A percentile compares a stretch with the other conserved stretches of the same genome.
These are phyloP conservation scores for Rhamphomyia laevipes DNA, from an alignment of 2,888 invertebrate genomes.

Conservation along the genomic window DNA sequence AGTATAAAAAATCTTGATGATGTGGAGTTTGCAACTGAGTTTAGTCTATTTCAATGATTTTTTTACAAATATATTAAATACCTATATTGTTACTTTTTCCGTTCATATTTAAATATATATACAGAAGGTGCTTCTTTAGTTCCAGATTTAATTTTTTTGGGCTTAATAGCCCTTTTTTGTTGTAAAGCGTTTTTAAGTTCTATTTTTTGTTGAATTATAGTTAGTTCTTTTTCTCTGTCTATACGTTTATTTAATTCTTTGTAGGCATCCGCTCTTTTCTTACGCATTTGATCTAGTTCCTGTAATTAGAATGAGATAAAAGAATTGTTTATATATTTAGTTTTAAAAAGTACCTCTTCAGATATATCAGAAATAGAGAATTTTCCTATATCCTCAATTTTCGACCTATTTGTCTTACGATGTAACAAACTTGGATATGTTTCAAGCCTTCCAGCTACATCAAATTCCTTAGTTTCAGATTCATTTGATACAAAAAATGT, in stretches of 20 bases:
- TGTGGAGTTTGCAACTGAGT: too few species aligned
- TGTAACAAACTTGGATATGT: constrained; percentile 62
- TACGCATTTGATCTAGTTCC: constrained; percentile 38
- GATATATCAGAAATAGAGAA: constrained; percentile 47
- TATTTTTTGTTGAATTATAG: constrained; percentile 66
- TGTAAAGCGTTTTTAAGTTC: constrained; percentile 57
- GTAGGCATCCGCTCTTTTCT: constrained; percentile 52
- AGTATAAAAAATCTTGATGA: too few species aligned
- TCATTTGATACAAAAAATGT: constrained; percentile 64
- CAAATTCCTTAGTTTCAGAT: constrained; percentile 48
- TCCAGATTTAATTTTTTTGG: constrained; percentile 50
- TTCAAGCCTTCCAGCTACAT: constrained; percentile 56
- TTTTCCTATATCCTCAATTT: constrained; percentile 45
- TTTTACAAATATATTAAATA: too few species aligned
- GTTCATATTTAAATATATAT: constrained; percentile 68
- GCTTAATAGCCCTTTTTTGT: constrained; percentile 50
- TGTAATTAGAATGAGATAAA: constrained; percentile 11
- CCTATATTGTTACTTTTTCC: constrained; percentile 73
- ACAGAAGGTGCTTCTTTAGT: constrained; percentile 59
- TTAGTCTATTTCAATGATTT: too few species aligned
- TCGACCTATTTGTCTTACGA: constrained; percentile 57
- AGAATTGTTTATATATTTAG: not conserved
- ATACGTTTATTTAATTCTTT: constrained; percentile 64
- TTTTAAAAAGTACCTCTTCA: constrained; percentile 35
- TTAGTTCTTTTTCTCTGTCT: constrained; percentile 62